Evolutionary conservation across 2,888 invertebrate genomes (phyloP), one percentile per base, ranked within the genome.

Genomic region (Patella pellucida): DNA sequence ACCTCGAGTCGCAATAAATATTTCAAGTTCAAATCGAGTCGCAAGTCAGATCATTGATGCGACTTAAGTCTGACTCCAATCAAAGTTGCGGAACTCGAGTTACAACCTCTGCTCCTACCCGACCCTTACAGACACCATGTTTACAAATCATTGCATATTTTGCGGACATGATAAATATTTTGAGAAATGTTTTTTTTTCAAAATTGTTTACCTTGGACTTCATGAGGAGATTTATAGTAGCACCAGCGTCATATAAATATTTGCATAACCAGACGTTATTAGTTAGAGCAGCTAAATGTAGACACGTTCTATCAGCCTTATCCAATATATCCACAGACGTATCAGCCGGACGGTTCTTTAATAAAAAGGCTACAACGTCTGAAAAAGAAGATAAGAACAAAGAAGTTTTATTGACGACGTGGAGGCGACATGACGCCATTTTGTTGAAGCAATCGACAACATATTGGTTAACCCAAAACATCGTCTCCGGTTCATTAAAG

Each of bases 221-320:
- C 88, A 88, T 88, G 23, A 97, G 93, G 0, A 95, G 94, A 91
- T 97, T 97, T 1, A 97, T 94, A 88, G 96, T 94, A 0, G 96
- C 96, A 0, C 95, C 95, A 72, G 94, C 93, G 87, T 97, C 97
- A 76, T 97, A 90, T 19, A 97, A 92, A 79, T 96, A 93, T 91
- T 95, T 96, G 91, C 97, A 97, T 92, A 98, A 94, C 90, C 97
- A 97, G 5, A 97, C 94, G 89, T 97, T 96, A 86, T 98, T 98
- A 85, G 96, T 95, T 70, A 96, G 94, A 12, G 98, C 97, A 0
- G 98, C 97, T 79, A 99, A 95, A 91, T 99, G 99, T 68, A 99
- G 92, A 27, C 97, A 95, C 31, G 97, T 96, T 78, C 97, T 94
- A 0, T 98, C 98, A 88, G 97, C 97, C 85, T 96, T 96, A 89